Percentiles rank a stretch among this genome's conserved stretches.
Conservation (phyloP, 2,797 vertebrate genomes). For the Enteromius viviparus region DNA sequence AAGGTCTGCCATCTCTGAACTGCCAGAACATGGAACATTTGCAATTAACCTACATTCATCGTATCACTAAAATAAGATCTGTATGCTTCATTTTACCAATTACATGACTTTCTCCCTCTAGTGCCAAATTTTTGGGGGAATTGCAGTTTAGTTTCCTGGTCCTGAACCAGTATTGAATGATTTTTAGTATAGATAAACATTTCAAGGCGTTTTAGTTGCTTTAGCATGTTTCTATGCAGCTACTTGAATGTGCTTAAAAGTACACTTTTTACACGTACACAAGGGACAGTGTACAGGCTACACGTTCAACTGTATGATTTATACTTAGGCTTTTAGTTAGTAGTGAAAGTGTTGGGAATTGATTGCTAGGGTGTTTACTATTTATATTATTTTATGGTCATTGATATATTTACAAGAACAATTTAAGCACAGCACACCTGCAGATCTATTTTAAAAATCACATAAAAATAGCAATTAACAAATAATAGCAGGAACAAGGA, state of each 20-base stretch:
- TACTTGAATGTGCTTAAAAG: neutral
- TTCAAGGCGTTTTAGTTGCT: neutral
- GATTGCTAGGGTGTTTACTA: neutral
- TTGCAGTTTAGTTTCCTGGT: neutral
- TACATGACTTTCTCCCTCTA: neutral
- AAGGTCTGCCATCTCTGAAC: conserved; percentile 35
- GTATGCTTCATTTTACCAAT: conserved; percentile 23
- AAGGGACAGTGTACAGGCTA: too few relatives aligned
- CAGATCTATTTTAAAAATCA: neutral
- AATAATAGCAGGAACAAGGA: too few relatives aligned
- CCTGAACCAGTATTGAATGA: neutral
- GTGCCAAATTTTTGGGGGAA: neutral
- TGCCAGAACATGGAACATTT: conserved; percentile 14
- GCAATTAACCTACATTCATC: conserved; percentile 45
- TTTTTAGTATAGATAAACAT: neutral
- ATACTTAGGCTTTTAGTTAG: neutral
- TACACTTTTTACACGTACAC: too few relatives aligned
- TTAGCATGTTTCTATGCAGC: neutral
- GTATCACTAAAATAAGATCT: conserved; percentile 2
- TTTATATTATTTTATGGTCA: neutral
- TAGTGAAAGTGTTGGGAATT: neutral
- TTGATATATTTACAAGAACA: neutral
- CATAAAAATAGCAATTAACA: neutral
- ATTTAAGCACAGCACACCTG: neutral
- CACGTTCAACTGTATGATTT: too few relatives aligned